Percentiles rank a stretch among this genome's conserved stretches.
Evolutionary conservation across 2,113 vertebrate genomes (phyloP).

Genomic region (Mionectes macconnelli): DNA sequence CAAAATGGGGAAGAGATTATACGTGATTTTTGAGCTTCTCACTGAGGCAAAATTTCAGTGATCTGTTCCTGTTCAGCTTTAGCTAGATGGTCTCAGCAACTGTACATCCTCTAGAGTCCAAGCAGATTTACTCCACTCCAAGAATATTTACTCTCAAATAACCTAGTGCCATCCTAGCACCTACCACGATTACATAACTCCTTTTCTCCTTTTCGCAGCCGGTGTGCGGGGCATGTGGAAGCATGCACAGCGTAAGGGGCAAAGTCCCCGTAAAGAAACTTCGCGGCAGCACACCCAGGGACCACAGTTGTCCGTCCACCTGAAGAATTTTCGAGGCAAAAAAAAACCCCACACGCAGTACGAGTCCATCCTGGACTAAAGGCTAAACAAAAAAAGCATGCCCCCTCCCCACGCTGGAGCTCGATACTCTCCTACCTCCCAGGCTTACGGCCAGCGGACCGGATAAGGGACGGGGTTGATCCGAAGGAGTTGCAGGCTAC

Average conservation of each 20-base stretch:
- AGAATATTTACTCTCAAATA: neutral
- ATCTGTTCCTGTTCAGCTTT: neutral
- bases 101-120: neutral
- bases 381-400: neutral
- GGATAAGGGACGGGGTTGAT: neutral
- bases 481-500: neutral
- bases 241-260: neutral
- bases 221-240: neutral
- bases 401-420: neutral
- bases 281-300: accelerated
- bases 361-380: neutral
- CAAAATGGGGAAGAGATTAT: neutral
- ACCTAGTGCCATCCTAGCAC: neutral
- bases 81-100: neutral
- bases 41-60: neutral
- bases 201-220: neutral
- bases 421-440: neutral
- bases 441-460: neutral
- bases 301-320: neutral
- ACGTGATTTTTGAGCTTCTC: neutral
- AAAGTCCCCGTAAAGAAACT: neutral
- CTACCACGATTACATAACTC: neutral
- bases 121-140: neutral
- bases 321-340: too few relatives aligned
- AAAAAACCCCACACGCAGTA: too few relatives aligned